Conservation (phyloP, 2,888 invertebrate species). For the Eupithecia abbreviata region DNA sequence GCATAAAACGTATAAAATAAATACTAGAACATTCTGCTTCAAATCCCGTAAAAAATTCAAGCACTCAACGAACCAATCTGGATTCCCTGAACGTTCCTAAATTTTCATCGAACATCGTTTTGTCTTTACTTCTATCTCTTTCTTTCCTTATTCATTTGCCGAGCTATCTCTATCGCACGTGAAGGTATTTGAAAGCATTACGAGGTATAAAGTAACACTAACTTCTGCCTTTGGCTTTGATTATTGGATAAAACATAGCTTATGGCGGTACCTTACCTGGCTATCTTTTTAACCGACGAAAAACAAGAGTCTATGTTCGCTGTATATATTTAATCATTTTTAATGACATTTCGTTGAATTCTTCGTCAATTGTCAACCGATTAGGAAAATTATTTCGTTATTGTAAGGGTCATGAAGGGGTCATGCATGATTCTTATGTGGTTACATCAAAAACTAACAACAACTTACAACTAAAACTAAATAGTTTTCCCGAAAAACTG, state of each 20-base stretch:
- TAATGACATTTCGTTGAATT: no score
- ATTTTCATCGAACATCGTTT: constrained; percentile 25
- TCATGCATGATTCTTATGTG: no score
- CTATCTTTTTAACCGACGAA: no score
- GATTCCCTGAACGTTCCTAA: constrained; percentile 13
- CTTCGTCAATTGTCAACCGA: no score
- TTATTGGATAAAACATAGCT: neutral
- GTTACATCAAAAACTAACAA: no score
- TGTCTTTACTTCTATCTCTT: constrained; percentile 15
- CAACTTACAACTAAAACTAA: no score
- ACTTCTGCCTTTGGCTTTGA: neutral
- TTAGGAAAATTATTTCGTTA: no score
- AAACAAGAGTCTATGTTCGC: no score
- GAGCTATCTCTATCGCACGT: constrained; percentile 17
- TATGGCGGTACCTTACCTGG: no score
- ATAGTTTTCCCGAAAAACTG: no score
- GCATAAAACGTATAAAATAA: constrained; percentile 3
- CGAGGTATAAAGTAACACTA: neutral
- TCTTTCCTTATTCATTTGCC: constrained; percentile 18
- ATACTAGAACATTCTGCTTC: constrained; percentile 4
- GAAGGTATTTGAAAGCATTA: neutral
- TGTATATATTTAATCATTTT: no score
- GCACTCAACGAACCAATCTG: constrained; percentile 12
- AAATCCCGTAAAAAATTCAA: constrained; percentile 11
- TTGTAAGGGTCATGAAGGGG: no score